Conservation (phyloP, 2,113 vertebrate species). For the Phocoena phocoena region DNA sequence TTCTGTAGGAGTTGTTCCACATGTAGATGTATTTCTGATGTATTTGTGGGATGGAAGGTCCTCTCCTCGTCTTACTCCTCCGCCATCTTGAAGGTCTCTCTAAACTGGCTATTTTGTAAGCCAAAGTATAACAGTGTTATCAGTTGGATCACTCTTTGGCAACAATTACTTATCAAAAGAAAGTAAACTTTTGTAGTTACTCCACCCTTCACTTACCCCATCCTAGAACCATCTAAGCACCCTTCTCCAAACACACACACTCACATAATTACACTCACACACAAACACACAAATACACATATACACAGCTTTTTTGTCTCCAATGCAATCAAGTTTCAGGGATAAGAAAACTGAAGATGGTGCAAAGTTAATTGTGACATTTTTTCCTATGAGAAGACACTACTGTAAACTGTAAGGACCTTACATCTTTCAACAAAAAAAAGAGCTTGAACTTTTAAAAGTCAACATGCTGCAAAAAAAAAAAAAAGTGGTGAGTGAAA, state of each 20-base stretch:
- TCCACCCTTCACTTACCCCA: not conserved
- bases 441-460: conserved; percentile 48
- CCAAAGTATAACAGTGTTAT: not conserved
- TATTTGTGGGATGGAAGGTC: too few species aligned
- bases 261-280: not conserved
- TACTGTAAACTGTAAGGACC: conserved; percentile 28
- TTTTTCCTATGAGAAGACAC: conserved; percentile 28
- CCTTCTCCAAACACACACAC: not conserved
- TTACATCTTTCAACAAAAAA: conserved; percentile 16
- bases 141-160: not conserved
- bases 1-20: too few species aligned
- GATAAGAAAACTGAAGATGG: conserved; percentile 9
- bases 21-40: too few species aligned
- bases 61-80: too few species aligned
- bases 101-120: not conserved
- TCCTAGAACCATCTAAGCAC: not conserved
- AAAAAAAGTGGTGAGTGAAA: not conserved
- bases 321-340: not conserved
- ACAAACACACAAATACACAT: not conserved
- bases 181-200: not conserved
- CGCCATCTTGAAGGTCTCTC: too few species aligned
- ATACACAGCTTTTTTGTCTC: not conserved
- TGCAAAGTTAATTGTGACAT: conserved; percentile 19
- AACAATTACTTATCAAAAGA: conserved; percentile 16
- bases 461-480: not conserved